A percentile compares a stretch with the other conserved stretches of the same genome.
These are phyloP conservation scores for Drosophila neoperkinsi DNA, from an alignment of 2,888 invertebrate species.

Conservation along the genomic window DNA sequence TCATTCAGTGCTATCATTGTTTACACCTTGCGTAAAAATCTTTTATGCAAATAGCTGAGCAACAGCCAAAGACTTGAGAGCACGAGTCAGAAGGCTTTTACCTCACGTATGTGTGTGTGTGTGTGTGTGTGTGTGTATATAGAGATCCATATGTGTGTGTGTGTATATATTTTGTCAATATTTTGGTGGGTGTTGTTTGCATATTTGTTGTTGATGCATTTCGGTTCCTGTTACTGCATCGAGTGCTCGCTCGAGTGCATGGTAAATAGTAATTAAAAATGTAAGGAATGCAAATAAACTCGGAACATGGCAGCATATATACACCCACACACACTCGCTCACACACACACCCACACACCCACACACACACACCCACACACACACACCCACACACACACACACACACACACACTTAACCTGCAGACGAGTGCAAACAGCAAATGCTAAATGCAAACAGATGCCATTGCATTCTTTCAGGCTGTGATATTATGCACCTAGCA, in stretches of 20 bases:
- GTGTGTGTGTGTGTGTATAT: background rate
- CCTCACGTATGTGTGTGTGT: background rate
- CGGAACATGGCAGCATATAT: constrained; percentile 9
- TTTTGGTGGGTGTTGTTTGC: constrained; percentile 59
- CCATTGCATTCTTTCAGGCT: constrained; percentile 67
- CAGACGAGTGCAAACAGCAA: constrained; percentile 41
- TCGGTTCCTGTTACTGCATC: constrained; percentile 43
- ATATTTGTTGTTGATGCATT: constrained; percentile 57
- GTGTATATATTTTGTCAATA: constrained; percentile 63
- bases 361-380: constrained; percentile 4
- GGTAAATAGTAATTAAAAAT: constrained; percentile 80
- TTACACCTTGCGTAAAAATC: constrained; percentile 64
- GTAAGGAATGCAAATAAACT: constrained; percentile 72
- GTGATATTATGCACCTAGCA: constrained; percentile 66
- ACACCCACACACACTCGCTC: constrained; percentile 3
- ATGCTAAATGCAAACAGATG: constrained; percentile 60
- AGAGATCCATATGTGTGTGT: background rate
- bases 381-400: background rate
- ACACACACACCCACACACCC: background rate
- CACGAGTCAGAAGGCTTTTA: background rate
- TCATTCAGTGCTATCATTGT: constrained; percentile 37
- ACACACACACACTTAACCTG: background rate
- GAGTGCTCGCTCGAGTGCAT: constrained; percentile 70
- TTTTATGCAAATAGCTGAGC: constrained; percentile 59
- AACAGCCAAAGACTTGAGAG: constrained; percentile 12